These are phyloP conservation scores for Meles meles DNA, from an alignment of 2,113 vertebrate genomes.

Conservation along the genomic window DNA sequence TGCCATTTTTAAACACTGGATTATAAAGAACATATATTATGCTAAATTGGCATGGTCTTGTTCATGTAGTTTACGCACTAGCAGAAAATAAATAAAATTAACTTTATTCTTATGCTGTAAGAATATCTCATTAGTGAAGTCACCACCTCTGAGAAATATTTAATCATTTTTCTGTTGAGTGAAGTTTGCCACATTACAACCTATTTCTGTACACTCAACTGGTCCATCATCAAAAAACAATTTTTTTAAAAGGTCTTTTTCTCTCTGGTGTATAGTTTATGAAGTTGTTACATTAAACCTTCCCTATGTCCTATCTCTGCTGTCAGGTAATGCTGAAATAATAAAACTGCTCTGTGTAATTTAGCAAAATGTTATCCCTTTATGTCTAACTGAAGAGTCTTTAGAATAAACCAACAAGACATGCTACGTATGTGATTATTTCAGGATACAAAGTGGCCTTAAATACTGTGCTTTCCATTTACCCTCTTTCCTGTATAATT, in stretches of 20 bases:
- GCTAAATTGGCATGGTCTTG: neutral
- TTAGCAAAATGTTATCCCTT: neutral
- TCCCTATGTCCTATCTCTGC: neutral
- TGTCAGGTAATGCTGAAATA: neutral
- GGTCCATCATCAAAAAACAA: neutral
- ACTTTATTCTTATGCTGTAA: neutral
- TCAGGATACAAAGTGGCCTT: neutral
- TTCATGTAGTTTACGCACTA: neutral
- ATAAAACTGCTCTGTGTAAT: neutral
- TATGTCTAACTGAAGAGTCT: neutral
- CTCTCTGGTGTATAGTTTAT: neutral
- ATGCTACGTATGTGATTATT: neutral
- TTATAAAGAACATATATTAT: neutral
- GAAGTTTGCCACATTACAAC: neutral
- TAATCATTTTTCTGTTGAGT: constrained; percentile 9
- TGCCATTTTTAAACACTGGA: neutral
- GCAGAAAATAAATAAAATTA: neutral
- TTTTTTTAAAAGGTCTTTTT: neutral
- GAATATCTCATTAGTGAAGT: neutral
- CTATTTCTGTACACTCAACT: neutral
- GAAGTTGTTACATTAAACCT: neutral
- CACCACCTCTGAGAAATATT: neutral
- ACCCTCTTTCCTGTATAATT: neutral
- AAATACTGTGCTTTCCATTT: neutral
- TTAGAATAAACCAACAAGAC: neutral